Percentiles rank a stretch among this genome's conserved stretches.
phyloP scores from a whole-genome alignment of 2,888 invertebrate genomes.

The Portevinia maculata region DNA sequence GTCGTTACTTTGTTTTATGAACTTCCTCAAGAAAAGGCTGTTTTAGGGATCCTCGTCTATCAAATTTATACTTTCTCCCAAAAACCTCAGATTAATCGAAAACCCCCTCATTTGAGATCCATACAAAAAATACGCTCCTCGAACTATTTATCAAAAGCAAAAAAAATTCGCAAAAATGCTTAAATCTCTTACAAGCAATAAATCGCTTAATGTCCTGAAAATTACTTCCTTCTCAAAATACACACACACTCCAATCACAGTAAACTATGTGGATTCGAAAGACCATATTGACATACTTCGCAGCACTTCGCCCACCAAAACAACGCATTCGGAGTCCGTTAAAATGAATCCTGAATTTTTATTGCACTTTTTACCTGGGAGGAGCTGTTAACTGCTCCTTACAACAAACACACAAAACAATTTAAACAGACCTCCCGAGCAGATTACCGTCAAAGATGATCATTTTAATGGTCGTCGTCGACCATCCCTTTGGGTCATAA shows the following conservation, averaged over 20 bases:
- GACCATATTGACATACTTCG: constrained; percentile 34
- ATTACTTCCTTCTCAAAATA: constrained; percentile 39
- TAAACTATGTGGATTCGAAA: constrained; percentile 2
- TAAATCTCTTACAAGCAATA: constrained; percentile 55
- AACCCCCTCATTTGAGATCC: neutral
- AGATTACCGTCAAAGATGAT: constrained; percentile 56
- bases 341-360: constrained; percentile 41
- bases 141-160: constrained; percentile 36
- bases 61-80: no score
- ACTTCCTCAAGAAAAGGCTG: no score
- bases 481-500: constrained; percentile 53
- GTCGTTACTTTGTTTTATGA: no score
- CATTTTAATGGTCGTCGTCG: constrained; percentile 52
- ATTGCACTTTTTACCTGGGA: constrained; percentile 57
- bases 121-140: constrained; percentile 14
- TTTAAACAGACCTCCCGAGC: constrained; percentile 61
- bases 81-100: no score
- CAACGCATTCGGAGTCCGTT: constrained; percentile 3
- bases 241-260: constrained; percentile 22
- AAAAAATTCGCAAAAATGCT: constrained; percentile 52
- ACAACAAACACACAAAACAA: constrained; percentile 51
- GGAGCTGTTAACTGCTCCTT: constrained; percentile 55
- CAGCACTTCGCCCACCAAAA: neutral
- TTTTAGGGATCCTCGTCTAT: no score
- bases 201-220: constrained; percentile 63